A percentile compares a stretch with the other conserved stretches of the same genome.
These are phyloP conservation scores for Luehdorfia chinensis DNA, from an alignment of 1,140 invertebrate genomes.

Conservation along the genomic window DNA sequence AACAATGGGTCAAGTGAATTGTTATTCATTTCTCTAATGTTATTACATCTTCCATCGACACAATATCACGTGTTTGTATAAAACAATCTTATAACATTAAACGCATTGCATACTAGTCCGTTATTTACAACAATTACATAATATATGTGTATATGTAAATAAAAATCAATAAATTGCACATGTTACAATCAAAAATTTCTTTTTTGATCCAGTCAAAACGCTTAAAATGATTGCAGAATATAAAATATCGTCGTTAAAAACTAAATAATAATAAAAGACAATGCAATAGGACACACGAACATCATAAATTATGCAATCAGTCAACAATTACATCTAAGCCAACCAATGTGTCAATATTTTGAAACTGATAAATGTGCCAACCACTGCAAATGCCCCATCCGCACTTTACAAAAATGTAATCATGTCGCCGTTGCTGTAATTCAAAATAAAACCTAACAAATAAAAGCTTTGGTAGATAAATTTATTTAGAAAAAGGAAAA, in stretches of 20 bases:
- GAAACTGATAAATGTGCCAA: constrained; percentile 8
- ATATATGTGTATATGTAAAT: constrained; percentile 20
- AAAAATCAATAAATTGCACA: constrained; percentile 42
- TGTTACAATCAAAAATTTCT: constrained; percentile 41
- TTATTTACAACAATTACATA: constrained; percentile 27
- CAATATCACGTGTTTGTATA: constrained; percentile 38
- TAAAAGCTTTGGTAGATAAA: too few species aligned
- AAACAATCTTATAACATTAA: constrained; percentile 42
- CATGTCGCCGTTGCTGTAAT: too few species aligned
- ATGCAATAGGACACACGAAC: constrained; percentile 41
- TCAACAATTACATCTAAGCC: constrained; percentile 45
- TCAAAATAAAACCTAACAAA: too few species aligned
- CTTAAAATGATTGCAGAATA: constrained; percentile 30
- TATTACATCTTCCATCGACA: constrained; percentile 24
- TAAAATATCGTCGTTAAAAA: constrained; percentile 33
- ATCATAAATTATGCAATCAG: constrained; percentile 66
- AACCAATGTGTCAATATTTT: constrained; percentile 15
- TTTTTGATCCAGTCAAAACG: constrained; percentile 57
- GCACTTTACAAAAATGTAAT: too few species aligned
- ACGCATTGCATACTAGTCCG: constrained; percentile 24
- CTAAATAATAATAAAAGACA: constrained; percentile 74
- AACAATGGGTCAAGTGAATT: constrained; percentile 6
- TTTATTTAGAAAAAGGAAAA: too few species aligned
- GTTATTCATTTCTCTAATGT: constrained; percentile 10
- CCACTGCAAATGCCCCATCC: too few species aligned